These are phyloP conservation scores for Bubo bubo DNA, from an alignment of 2,113 vertebrate genomes.

Conservation along the genomic window DNA sequence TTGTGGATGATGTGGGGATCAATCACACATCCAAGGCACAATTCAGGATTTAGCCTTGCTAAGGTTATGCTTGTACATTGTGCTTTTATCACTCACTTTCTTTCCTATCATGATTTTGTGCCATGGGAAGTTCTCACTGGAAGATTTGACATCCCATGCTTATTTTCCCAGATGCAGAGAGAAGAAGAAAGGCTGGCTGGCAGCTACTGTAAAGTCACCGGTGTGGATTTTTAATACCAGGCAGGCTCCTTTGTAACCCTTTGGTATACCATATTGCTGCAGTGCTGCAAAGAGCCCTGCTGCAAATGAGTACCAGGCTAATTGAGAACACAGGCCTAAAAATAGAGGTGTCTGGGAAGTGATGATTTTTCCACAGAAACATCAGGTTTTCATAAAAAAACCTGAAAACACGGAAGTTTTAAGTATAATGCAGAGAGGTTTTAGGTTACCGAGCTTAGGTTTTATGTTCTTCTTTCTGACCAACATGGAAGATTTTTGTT, in stretches of 20 bases:
- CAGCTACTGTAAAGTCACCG: neutral
- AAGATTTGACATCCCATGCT: neutral
- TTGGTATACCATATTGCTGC: neutral
- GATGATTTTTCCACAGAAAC: slow-evolving; percentile 30
- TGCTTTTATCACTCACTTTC: neutral
- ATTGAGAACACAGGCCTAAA: slow-evolving; percentile 13
- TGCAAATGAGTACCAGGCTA: neutral
- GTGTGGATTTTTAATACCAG: neutral
- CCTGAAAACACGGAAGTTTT: neutral
- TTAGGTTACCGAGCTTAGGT: neutral
- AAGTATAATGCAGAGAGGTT: neutral
- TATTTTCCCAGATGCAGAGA: neutral
- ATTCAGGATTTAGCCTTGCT: neutral
- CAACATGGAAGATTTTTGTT: neutral
- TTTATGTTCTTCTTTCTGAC: neutral
- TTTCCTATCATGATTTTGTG: neutral
- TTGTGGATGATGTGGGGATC: neutral
- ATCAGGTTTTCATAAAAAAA: slow-evolving; percentile 13
- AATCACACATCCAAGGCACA: neutral
- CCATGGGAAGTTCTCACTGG: neutral
- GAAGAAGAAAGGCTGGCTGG: neutral
- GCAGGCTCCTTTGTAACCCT: neutral
- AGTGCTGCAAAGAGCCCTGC: neutral
- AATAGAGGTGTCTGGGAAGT: slow-evolving; percentile 4
- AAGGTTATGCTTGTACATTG: neutral